Percentiles rank a stretch among this genome's conserved stretches.
phyloP scores from a whole-genome alignment of 2,797 vertebrate species.

The Echeneis naucrates region DNA sequence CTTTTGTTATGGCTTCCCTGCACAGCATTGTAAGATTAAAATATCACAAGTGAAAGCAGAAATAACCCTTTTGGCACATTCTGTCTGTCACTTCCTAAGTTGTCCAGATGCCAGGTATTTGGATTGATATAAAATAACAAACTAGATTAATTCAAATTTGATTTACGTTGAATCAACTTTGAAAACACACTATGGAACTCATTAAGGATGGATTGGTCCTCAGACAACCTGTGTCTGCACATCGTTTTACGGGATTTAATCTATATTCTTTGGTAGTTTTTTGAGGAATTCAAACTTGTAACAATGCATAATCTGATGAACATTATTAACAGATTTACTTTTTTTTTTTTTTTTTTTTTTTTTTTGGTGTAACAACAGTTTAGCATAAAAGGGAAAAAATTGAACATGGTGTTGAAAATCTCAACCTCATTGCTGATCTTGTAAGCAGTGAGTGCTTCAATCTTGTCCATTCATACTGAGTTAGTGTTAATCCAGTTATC shows the following conservation, averaged over 20 bases:
- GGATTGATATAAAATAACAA: conserved; percentile 11
- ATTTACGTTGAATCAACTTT: neutral
- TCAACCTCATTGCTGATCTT: neutral
- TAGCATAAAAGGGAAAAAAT: neutral
- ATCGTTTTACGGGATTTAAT: neutral
- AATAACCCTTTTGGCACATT: neutral
- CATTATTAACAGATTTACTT: neutral
- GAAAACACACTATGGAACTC: neutral
- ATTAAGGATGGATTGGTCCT: neutral
- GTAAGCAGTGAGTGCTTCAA: conserved; percentile 7
- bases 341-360: no score
- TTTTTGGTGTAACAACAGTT: neutral
- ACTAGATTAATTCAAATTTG: neutral
- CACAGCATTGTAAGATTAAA: neutral
- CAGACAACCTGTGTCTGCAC: neutral
- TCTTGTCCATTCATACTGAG: conserved; percentile 24
- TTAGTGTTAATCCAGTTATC: conserved; percentile 46
- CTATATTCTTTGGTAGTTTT: neutral
- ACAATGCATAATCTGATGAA: neutral
- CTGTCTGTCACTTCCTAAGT: neutral
- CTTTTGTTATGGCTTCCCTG: neutral
- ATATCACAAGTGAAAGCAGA: neutral
- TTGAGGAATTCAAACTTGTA: neutral
- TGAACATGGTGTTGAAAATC: neutral
- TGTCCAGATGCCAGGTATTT: neutral